Base-by-base conservation (phyloP, 2,797 vertebrate genomes). In the Novumbra hubbsi region DNA sequence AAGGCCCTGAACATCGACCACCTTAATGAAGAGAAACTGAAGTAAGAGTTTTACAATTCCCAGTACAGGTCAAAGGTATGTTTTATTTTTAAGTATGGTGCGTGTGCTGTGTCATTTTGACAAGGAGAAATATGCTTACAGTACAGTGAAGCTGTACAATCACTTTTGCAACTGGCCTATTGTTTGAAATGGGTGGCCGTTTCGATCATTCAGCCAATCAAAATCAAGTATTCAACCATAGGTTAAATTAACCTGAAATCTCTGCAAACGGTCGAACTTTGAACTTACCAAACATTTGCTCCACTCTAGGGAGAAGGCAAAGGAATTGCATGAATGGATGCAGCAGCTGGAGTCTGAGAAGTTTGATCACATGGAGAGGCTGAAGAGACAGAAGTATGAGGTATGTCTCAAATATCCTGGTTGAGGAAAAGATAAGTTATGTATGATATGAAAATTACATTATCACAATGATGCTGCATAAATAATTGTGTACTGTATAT, bases 341-440 rank as follows among this genome's bases (percentile, higher is more conserved):
- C 76, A 87, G 70, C 72, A 92, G n/a, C 93, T 99, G 78, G 97
- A 99, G 91, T 96, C 94, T 0, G 97, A 98, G 87, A 99, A 98
- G 91, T 99, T 95, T 30, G 95, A 99, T 78, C 95, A 95, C 78
- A 88, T 93, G 82, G 98, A 99, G 92, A 96, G 95, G 90, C 94
- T 98, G 84, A 99, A 99, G 91, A 95, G 90, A 83, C 97, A 99
- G 94, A 99, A 97, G 89, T 99, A 99, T 0, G 98, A 99, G 89
- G 98, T 99, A 87, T 83, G 27, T 19, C 17, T 49, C 3, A 21
- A 27, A 17, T 4, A 17, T 9, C 21, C 1, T n/a, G 17, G 1
- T 14, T 62, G 12, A 16, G 1, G 34, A 11, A 38, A 55, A 68
- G n/a, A 72, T 38, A 32, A 32, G 15, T 52, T 17, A 11, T 9